Percentiles rank a stretch among this genome's conserved stretches.
These are phyloP conservation scores for Corythornis leucogaster DNA, from an alignment of 2,797 vertebrate genomes.

Conservation along the genomic window DNA sequence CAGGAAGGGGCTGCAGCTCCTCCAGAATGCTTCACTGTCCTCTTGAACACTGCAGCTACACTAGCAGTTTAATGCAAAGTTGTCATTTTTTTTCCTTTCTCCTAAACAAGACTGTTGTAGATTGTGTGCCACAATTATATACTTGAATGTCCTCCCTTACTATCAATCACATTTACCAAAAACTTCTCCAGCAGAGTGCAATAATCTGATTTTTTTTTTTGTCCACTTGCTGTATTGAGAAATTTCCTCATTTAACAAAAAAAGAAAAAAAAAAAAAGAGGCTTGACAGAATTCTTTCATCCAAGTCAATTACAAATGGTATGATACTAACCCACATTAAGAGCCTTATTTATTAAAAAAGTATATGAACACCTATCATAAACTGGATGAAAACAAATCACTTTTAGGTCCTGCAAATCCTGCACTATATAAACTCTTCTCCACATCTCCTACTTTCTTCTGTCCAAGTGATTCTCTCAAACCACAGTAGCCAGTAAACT, in stretches of 20 bases:
- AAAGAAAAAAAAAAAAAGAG: background rate
- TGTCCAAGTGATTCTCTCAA: background rate
- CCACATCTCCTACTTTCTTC: background rate
- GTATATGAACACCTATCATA: background rate
- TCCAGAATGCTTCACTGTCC: background rate
- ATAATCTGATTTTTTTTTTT: background rate
- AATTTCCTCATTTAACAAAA: background rate
- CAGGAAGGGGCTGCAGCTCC: background rate
- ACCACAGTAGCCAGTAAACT: background rate
- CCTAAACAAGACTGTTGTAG: background rate
- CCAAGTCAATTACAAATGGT: background rate
- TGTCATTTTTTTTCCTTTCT: background rate
- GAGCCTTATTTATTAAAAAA: background rate
- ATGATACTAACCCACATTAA: background rate
- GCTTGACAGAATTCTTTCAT: background rate
- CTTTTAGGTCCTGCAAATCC: background rate
- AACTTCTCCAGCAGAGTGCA: background rate
- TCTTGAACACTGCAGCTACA: background rate
- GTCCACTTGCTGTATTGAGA: background rate
- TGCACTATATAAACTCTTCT: background rate
- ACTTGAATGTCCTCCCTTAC: background rate
- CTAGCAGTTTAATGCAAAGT: background rate
- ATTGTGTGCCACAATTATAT: background rate
- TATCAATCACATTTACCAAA: background rate
- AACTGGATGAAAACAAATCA: background rate